Conservation (phyloP, 2,113 vertebrate genomes). For the Myanophis thanlyinensis region DNA sequence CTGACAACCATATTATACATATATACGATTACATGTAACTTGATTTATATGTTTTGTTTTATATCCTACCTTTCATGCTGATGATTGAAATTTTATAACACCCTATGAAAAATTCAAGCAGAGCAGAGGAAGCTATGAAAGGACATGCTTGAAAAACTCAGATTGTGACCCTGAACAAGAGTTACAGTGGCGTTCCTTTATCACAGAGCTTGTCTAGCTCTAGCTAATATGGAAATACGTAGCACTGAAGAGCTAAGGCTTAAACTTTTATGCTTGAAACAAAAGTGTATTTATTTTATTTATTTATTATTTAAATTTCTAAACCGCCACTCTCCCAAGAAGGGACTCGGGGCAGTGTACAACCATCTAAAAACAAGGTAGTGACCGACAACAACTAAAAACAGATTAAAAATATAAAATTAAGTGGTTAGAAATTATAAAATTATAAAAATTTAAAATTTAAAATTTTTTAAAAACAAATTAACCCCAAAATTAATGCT, state of each 20-base stretch:
- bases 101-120: neutral
- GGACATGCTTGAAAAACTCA: neutral
- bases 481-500: no score
- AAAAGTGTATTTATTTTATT: no score
- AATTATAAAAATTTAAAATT: no score
- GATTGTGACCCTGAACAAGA: neutral
- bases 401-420: no score
- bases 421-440: no score
- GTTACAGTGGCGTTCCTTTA: neutral
- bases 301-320: no score
- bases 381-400: no score
- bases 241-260: neutral
- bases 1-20: neutral
- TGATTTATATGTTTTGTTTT: neutral
- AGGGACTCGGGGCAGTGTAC: no score
- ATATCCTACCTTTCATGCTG: neutral
- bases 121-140: neutral
- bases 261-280: neutral
- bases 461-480: no score
- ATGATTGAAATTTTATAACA: neutral
- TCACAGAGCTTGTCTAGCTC: neutral
- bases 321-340: no score
- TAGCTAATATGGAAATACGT: neutral
- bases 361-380: no score
- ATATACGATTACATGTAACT: neutral